Percentiles rank a stretch among this genome's conserved stretches.
Evolutionary conservation across 2,797 vertebrate species (phyloP).

Genomic region (Cetoscarus ocellatus): DNA sequence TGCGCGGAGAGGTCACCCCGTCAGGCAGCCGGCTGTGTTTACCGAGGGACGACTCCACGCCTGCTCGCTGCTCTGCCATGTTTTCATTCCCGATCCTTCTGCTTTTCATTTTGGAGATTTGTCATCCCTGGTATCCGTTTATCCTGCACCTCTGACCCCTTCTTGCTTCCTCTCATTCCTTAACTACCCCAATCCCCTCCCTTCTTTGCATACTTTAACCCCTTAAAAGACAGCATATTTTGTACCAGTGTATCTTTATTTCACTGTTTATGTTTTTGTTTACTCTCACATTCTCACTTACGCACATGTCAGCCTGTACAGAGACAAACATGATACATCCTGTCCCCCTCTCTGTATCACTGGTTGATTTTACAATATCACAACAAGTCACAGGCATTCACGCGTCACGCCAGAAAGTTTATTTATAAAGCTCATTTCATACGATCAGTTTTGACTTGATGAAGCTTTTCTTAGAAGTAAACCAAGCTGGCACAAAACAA

Average conservation of each 20-base stretch:
- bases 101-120: slow-evolving; percentile 29
- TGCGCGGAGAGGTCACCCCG: slow-evolving; percentile 59
- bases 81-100: slow-evolving; percentile 47
- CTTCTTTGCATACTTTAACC: neutral
- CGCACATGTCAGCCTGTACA: neutral
- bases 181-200: neutral
- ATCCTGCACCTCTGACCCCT: neutral
- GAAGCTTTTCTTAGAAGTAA: slow-evolving; percentile 43
- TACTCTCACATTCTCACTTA: neutral
- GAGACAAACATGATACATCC: slow-evolving; percentile 28
- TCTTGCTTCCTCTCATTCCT: neutral
- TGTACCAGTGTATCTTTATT: neutral
- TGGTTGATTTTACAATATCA: slow-evolving; percentile 17
- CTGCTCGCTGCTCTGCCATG: slow-evolving; percentile 42
- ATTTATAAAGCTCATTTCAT: slow-evolving; percentile 2
- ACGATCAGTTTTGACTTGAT: neutral
- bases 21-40: slow-evolving; percentile 64
- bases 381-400: slow-evolving; percentile 24
- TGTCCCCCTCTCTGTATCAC: neutral
- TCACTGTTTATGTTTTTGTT: neutral
- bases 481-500: slow-evolving; percentile 8
- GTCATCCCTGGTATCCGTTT: slow-evolving; percentile 12
- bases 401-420: neutral
- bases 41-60: slow-evolving; percentile 52
- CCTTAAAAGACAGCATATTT: neutral